These are phyloP conservation scores for Ivindomyrus marchei DNA, from an alignment of 2,113 vertebrate species.

Conservation along the genomic window DNA sequence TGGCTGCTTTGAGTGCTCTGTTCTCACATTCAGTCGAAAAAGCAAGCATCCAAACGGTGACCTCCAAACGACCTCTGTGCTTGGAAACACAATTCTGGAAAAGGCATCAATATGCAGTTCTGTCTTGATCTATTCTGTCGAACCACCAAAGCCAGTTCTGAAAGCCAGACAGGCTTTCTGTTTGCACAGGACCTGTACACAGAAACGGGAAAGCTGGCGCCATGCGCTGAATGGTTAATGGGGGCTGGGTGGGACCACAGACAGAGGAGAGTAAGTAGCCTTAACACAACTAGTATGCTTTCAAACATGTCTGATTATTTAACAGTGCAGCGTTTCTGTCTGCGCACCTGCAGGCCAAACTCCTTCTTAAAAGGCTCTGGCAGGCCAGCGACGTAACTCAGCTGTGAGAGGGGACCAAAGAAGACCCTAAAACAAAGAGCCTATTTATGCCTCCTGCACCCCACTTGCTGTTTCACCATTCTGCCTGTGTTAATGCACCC, in stretches of 20 bases:
- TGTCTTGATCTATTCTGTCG: neutral
- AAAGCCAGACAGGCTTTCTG: neutral
- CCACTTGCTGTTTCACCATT: neutral
- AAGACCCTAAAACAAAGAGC: neutral
- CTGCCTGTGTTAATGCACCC: neutral
- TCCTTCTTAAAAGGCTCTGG: neutral
- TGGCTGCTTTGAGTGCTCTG: neutral
- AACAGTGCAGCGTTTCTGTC: neutral
- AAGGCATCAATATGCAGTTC: neutral
- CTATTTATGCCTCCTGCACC: neutral
- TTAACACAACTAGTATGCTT: neutral
- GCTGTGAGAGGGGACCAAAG: neutral
- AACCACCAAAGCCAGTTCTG: neutral
- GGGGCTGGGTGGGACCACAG: neutral
- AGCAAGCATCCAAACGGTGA: neutral
- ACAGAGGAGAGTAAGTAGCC: neutral
- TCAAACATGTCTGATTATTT: neutral
- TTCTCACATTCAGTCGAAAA: neutral
- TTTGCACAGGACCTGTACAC: neutral
- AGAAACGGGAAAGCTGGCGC: neutral
- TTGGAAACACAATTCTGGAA: neutral
- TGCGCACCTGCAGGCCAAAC: neutral
- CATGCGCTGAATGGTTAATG: neutral
- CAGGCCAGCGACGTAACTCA: neutral
- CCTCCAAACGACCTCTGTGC: neutral